These are phyloP conservation scores for Acronicta leporina DNA, from an alignment of 2,888 invertebrate genomes.

Conservation along the genomic window DNA sequence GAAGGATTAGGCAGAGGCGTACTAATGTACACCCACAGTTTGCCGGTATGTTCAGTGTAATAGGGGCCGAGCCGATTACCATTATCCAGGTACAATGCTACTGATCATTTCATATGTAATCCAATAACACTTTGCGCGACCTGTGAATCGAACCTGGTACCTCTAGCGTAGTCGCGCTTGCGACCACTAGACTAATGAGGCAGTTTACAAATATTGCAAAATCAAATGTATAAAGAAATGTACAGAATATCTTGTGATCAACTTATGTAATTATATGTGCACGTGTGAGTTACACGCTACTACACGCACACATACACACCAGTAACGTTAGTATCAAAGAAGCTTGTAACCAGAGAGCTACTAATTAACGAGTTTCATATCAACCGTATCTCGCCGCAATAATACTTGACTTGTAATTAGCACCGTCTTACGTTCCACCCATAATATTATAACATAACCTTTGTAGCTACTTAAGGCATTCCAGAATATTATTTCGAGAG, in stretches of 20 bases:
- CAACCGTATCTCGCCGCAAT: slow-evolving; percentile 44
- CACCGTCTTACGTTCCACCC: slow-evolving; percentile 40
- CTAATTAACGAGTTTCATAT: slow-evolving; percentile 52
- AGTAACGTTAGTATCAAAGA: slow-evolving; percentile 44
- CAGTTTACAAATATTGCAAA: background rate
- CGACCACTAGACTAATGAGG: too few relatives aligned
- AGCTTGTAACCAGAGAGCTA: slow-evolving; percentile 43
- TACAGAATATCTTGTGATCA: background rate
- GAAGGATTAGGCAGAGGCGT: too few relatives aligned
- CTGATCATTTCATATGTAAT: too few relatives aligned
- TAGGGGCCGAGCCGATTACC: too few relatives aligned
- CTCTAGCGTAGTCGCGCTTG: too few relatives aligned
- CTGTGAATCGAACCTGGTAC: too few relatives aligned
- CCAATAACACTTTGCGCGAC: too few relatives aligned
- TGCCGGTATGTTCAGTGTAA: too few relatives aligned
- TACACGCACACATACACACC: slow-evolving; percentile 11
- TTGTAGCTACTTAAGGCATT: slow-evolving; percentile 8
- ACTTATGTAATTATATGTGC: slow-evolving; percentile 18
- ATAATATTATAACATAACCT: slow-evolving; percentile 19
- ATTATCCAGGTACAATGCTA: too few relatives aligned
- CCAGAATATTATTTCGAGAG: slow-evolving; percentile 13
- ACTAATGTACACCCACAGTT: too few relatives aligned
- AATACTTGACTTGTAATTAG: slow-evolving; percentile 55
- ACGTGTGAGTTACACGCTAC: slow-evolving; percentile 14
- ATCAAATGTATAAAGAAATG: slow-evolving; percentile 2